Conservation (phyloP, 2,797 vertebrate species). For the Poecilia picta region DNA sequence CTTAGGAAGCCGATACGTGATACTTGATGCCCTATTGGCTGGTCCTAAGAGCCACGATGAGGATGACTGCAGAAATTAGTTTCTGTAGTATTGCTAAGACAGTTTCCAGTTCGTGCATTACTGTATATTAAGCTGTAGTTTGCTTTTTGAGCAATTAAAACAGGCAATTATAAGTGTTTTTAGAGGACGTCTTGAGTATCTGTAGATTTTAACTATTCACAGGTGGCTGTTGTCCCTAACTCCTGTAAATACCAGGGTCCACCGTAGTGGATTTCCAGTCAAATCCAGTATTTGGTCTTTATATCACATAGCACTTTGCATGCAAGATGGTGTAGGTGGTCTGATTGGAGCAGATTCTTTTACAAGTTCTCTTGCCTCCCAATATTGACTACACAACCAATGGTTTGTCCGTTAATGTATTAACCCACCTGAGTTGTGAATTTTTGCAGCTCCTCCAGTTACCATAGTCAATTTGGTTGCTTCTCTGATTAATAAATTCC, state of each 20-base stretch:
- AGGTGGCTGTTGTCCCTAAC: not conserved
- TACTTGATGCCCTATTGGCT: too few species aligned
- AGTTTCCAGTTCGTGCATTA: not conserved
- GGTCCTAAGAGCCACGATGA: too few species aligned
- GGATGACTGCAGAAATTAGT: too few species aligned
- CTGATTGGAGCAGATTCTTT: not conserved
- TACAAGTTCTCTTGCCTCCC: not conserved
- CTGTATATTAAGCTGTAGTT: not conserved
- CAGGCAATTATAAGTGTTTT: not conserved
- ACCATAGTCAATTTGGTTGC: not conserved
- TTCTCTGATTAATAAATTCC: not conserved
- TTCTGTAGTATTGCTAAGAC: too few species aligned
- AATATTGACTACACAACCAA: not conserved
- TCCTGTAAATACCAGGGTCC: not conserved
- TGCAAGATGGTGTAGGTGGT: not conserved
- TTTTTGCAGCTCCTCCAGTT: not conserved
- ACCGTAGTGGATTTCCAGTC: not conserved
- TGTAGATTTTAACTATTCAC: not conserved
- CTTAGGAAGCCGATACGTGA: too few species aligned
- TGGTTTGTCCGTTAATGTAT: not conserved
- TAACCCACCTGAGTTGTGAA: not conserved
- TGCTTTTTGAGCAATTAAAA: not conserved
- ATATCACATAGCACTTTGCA: too few species aligned
- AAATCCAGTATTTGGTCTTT: not conserved
- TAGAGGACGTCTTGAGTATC: not conserved